Evolutionary conservation across 1,140 invertebrate species (phyloP).

Genomic region (Stenopsyche tienmushanensis): DNA sequence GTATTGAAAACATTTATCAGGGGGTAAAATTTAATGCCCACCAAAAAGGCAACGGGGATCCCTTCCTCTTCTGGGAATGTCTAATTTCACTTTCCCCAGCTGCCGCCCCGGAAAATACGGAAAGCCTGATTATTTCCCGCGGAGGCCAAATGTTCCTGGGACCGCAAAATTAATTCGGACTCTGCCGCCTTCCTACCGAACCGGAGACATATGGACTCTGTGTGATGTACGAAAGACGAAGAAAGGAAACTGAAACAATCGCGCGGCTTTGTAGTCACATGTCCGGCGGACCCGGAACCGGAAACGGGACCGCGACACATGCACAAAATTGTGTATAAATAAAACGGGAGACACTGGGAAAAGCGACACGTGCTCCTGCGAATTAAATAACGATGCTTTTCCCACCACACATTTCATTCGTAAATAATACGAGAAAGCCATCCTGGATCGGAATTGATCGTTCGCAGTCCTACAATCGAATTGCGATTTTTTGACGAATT

Average conservation of each 20-base stretch:
- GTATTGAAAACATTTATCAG: no score
- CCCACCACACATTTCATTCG: no score
- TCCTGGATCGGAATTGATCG: background rate
- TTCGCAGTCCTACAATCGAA: no score
- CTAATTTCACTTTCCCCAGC: slow-evolving; percentile 7
- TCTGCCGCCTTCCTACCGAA: background rate
- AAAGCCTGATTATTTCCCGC: slow-evolving; percentile 19
- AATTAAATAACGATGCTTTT: no score
- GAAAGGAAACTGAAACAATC: slow-evolving; percentile 28
- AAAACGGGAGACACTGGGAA: background rate
- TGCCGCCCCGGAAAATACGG: slow-evolving; percentile 5
- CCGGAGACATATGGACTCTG: background rate
- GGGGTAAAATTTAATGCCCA: background rate
- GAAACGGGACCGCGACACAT: slow-evolving; percentile 26
- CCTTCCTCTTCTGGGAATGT: background rate
- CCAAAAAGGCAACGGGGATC: background rate
- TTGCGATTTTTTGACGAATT: no score
- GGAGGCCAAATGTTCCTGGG: background rate
- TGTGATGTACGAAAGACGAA: slow-evolving; percentile 9
- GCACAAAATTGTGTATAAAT: background rate
- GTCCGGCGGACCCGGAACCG: slow-evolving; percentile 3
- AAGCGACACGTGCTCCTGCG: no score
- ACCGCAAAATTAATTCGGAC: slow-evolving; percentile 19
- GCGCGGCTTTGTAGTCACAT: slow-evolving; percentile 22
- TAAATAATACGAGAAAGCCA: background rate